These are phyloP conservation scores for Carposina sasakii DNA, from an alignment of 1,140 invertebrate species.

Conservation along the genomic window DNA sequence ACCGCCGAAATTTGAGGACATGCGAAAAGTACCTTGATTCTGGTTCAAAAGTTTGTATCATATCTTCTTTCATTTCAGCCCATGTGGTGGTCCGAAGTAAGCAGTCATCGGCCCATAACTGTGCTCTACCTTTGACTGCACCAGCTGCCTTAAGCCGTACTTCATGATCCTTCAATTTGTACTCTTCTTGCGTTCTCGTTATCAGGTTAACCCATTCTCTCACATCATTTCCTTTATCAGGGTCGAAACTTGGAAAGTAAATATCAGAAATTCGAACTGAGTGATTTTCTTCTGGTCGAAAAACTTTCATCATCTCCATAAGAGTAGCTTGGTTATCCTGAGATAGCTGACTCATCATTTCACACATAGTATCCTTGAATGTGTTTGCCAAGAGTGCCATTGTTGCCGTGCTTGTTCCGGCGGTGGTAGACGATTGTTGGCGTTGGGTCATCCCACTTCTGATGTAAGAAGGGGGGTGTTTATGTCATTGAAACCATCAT, in stretches of 20 bases:
- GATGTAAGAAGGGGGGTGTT: too few relatives aligned
- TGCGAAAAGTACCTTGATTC: neutral
- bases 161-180: neutral
- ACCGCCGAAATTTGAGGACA: neutral
- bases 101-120: neutral
- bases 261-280: neutral
- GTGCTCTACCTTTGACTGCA: neutral
- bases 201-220: neutral
- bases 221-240: neutral
- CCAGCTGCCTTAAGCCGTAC: neutral
- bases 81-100: neutral
- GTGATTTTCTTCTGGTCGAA: neutral
- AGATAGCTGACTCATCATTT: neutral
- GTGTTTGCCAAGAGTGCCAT: neutral
- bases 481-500: too few relatives aligned
- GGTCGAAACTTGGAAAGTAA: neutral
- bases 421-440: conserved; percentile 15
- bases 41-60: neutral
- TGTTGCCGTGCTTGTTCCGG: conserved; percentile 37
- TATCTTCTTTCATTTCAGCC: neutral
- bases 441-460: neutral
- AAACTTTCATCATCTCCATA: neutral
- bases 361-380: neutral
- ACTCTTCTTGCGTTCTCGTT: neutral
- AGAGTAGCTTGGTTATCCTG: neutral